A percentile compares a stretch with the other conserved stretches of the same genome.
phyloP scores from a whole-genome alignment of 1,140 invertebrate species.

The Grapholita molesta region DNA sequence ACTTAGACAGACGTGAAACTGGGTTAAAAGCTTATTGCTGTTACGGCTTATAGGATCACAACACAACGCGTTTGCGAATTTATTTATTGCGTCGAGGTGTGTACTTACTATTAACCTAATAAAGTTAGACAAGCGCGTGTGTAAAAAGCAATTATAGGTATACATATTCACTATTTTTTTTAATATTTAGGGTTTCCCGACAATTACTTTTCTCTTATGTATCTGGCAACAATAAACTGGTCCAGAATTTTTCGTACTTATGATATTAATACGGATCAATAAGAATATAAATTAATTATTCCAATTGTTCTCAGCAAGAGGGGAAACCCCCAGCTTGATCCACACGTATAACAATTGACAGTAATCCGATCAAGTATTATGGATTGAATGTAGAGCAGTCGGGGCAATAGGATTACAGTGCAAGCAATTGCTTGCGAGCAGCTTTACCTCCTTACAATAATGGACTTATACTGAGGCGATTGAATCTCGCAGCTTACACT shows the following conservation, averaged over 20 bases:
- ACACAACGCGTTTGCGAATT: neutral
- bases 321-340: neutral
- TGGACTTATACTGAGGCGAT: slow-evolving; percentile 5
- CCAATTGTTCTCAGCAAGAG: neutral
- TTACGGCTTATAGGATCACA: slow-evolving; percentile 33
- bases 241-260: neutral
- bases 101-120: neutral
- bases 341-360: slow-evolving; percentile 26
- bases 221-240: neutral
- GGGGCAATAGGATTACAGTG: slow-evolving; percentile 56
- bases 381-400: slow-evolving; percentile 41
- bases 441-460: slow-evolving; percentile 21
- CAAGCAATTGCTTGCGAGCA: slow-evolving; percentile 33
- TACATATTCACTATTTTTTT: no score
- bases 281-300: neutral
- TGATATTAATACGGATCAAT: neutral
- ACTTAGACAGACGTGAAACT: slow-evolving; percentile 33
- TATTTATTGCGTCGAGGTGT: neutral
- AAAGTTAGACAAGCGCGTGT: neutral
- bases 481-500: slow-evolving; percentile 6
- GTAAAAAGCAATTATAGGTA: neutral
- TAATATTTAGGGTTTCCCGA: no score
- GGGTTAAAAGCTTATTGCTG: slow-evolving; percentile 62
- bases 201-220: no score
- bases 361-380: slow-evolving; percentile 54